These are phyloP conservation scores for Oryzias woworae DNA, from an alignment of 2,113 vertebrate genomes.

Conservation along the genomic window DNA sequence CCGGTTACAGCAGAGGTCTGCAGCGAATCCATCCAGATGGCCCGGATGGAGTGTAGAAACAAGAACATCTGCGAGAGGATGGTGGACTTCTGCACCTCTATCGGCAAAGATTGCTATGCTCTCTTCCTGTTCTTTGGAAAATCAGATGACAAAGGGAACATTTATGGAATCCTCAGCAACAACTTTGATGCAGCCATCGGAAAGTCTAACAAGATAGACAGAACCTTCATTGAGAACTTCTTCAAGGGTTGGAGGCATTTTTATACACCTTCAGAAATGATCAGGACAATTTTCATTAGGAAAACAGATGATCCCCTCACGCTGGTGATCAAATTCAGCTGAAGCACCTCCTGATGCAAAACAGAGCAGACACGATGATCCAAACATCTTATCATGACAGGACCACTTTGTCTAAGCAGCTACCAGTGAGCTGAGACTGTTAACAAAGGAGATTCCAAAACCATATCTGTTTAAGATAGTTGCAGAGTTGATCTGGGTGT, in stretches of 20 bases:
- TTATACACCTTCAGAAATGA: conserved; percentile 68
- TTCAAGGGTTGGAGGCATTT: conserved; percentile 71
- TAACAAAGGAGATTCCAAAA: too few species aligned
- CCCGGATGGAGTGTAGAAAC: conserved; percentile 55
- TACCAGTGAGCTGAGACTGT: too few species aligned
- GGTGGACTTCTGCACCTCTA: conserved; percentile 73
- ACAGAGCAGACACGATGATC: neutral
- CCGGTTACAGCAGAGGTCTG: neutral
- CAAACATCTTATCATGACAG: too few species aligned
- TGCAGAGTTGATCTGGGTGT: too few species aligned
- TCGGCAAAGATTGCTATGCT: conserved; percentile 78
- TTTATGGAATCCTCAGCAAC: conserved; percentile 78
- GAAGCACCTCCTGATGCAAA: conserved; percentile 15
- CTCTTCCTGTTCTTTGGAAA: conserved; percentile 77
- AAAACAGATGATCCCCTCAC: conserved; percentile 59
- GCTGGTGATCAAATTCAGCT: conserved; percentile 76
- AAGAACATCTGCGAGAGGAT: conserved; percentile 62
- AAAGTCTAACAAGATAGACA: conserved; percentile 65
- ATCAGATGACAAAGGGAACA: conserved; percentile 61
- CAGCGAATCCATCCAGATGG: conserved; percentile 58
- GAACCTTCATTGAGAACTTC: conserved; percentile 71
- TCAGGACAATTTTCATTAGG: conserved; percentile 64
- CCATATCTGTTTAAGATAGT: too few species aligned
- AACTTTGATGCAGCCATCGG: conserved; percentile 69
- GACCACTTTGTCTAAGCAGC: too few species aligned